Percentiles rank a stretch among this genome's conserved stretches.
These are phyloP conservation scores for Eupithecia tripunctaria DNA, from an alignment of 2,888 invertebrate genomes.

Conservation along the genomic window DNA sequence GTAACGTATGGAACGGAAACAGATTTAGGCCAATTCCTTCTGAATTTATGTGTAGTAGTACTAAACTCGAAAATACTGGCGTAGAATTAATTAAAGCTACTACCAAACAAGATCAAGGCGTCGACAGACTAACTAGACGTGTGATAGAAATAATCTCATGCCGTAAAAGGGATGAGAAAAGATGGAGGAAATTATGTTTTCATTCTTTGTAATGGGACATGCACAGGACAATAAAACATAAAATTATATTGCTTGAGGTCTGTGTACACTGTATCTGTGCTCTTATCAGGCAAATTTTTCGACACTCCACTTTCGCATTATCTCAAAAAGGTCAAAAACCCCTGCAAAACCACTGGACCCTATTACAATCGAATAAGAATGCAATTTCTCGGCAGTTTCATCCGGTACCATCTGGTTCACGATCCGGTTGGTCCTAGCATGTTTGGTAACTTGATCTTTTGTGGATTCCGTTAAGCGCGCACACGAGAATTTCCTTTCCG, in stretches of 20 bases:
- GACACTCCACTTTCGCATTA: neutral
- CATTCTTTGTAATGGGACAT: neutral
- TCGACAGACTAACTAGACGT: neutral
- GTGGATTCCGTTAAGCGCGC: conserved; percentile 34
- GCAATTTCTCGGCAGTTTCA: conserved; percentile 30
- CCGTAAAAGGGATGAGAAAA: neutral
- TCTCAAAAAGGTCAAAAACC: neutral
- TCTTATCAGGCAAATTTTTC: neutral
- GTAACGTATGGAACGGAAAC: conserved; percentile 31
- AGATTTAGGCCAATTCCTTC: conserved; percentile 20
- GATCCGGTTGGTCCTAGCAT: conserved; percentile 34
- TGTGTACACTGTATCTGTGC: neutral
- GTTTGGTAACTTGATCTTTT: conserved; percentile 43
- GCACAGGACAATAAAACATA: neutral
- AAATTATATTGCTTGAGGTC: neutral
- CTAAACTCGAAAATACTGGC: neutral
- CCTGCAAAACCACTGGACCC: neutral
- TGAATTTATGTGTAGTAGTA: conserved; percentile 6
- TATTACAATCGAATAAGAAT: conserved; percentile 25
- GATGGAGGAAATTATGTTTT: neutral
- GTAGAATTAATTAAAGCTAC: neutral
- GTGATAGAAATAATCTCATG: neutral
- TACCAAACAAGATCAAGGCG: neutral
- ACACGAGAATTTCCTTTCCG: conserved; percentile 33
- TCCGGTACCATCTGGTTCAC: conserved; percentile 34